Evolutionary conservation across 2,113 vertebrate species (phyloP).

Genomic region (Ploceus nigricollis): DNA sequence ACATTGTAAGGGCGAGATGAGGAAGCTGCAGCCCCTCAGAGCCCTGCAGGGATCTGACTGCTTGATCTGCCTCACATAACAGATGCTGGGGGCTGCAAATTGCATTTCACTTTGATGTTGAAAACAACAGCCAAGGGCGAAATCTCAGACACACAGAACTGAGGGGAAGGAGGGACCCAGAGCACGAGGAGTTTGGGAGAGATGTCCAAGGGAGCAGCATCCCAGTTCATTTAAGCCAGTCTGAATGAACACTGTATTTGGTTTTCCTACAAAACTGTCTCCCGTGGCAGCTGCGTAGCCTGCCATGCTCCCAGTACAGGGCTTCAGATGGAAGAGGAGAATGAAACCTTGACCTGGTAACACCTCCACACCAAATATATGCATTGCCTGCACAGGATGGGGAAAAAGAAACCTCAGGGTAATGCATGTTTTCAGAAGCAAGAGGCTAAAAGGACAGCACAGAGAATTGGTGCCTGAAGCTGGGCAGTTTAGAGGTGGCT

Average conservation of each 20-base stretch:
- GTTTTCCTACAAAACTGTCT: background rate
- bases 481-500: background rate
- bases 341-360: accelerated
- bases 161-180: background rate
- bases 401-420: background rate
- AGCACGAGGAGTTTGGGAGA: background rate
- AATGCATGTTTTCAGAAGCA: background rate
- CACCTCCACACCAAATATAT: accelerated
- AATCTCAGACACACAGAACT: background rate
- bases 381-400: accelerated
- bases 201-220: background rate
- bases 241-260: background rate
- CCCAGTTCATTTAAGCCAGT: background rate
- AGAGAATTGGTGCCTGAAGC: accelerated
- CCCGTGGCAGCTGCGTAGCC: background rate
- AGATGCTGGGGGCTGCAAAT: background rate
- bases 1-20: background rate
- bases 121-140: background rate
- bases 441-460: background rate
- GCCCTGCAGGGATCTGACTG: background rate
- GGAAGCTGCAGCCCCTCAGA: background rate
- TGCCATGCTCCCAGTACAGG: no score
- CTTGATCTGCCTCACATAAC: background rate
- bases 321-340: background rate
- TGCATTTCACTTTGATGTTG: background rate